phyloP scores from a whole-genome alignment of 2,113 vertebrate species.

The Narcine bancroftii region DNA sequence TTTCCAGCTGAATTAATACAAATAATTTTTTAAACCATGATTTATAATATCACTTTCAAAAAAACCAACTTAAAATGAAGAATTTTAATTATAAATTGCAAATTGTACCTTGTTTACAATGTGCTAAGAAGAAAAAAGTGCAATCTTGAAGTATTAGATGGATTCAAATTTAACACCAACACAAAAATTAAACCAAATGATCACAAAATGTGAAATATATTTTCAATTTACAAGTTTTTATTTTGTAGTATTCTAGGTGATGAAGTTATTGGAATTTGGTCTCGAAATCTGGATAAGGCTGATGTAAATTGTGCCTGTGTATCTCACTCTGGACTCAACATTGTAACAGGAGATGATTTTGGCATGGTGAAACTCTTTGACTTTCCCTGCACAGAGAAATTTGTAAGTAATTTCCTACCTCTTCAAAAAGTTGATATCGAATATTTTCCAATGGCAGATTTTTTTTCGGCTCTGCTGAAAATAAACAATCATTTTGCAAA shows the following conservation, averaged over 20 bases:
- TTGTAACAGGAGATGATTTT: conserved; percentile 92
- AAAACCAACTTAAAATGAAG: too few species aligned
- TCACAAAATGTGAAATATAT: not conserved
- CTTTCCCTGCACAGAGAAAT: conserved; percentile 95
- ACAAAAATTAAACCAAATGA: not conserved
- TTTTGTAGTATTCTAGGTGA: conserved; percentile 79
- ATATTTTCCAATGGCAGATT: not conserved
- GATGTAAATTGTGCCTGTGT: conserved; percentile 93
- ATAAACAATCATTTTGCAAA: not conserved
- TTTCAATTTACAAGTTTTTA: conserved; percentile 40
- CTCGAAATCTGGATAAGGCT: conserved; percentile 85
- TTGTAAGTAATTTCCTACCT: conserved; percentile 70
- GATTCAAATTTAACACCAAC: not conserved
- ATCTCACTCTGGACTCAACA: conserved; percentile 91
- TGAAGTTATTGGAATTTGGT: conserved; percentile 94
- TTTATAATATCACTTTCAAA: too few species aligned
- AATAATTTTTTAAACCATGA: too few species aligned
- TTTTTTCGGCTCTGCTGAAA: not conserved
- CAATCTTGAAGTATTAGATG: too few species aligned
- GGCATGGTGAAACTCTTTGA: conserved; percentile 98
- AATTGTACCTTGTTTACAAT: too few species aligned
- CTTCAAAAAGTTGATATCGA: conserved; percentile 31
- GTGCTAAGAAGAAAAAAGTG: too few species aligned
- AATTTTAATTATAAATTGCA: too few species aligned
- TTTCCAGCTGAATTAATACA: too few species aligned